Evolutionary conservation across 2,797 vertebrate species (phyloP).

Genomic region (Falco cherrug): DNA sequence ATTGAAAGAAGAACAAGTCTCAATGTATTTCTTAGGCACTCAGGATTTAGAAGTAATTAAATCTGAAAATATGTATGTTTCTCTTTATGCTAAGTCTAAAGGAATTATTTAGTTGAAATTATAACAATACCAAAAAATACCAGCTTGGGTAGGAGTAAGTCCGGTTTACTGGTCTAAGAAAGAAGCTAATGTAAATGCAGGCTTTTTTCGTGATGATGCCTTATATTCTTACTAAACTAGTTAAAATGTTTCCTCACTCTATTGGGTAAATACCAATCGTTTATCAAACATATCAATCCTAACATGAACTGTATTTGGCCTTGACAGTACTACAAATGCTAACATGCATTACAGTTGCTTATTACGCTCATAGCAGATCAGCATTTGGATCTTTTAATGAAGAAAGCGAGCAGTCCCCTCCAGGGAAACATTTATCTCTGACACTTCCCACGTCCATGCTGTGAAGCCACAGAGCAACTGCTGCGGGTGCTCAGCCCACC

Average conservation of each 20-base stretch:
- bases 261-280: neutral
- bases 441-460: too few species aligned
- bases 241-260: neutral
- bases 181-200: neutral
- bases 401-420: neutral
- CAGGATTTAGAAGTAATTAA: neutral
- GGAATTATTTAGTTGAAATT: neutral
- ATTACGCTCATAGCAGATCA: neutral
- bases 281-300: neutral
- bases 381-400: neutral
- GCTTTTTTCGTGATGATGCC: neutral
- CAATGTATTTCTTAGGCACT: neutral
- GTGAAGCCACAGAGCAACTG: neutral
- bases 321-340: neutral
- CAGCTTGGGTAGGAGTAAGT: neutral
- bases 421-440: neutral
- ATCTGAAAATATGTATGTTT: neutral
- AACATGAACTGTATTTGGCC: neutral
- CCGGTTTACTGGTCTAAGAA: neutral
- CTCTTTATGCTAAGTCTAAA: neutral
- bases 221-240: rapidly evolving
- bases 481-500: neutral
- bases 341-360: neutral
- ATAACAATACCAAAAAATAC: neutral
- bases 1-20: neutral